Evolutionary conservation across 2,888 invertebrate genomes (phyloP).

Genomic region (Heteromurus nitidus): DNA sequence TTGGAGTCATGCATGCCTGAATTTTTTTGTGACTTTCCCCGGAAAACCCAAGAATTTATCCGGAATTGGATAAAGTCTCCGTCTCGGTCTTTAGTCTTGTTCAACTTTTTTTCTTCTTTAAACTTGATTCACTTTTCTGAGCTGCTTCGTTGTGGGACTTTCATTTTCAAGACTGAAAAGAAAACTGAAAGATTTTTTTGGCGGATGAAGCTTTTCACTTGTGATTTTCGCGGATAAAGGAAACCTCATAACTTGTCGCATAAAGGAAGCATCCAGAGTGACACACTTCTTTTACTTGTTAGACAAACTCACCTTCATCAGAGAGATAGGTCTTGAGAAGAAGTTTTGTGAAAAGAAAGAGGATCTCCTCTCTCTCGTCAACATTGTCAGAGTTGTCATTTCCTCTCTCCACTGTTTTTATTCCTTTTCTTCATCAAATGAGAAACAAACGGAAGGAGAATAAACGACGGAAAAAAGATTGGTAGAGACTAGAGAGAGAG

Average conservation of each 20-base stretch:
- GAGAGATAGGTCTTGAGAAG: neutral
- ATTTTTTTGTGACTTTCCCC: too few species aligned
- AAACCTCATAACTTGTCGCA: neutral
- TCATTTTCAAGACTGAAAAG: too few species aligned
- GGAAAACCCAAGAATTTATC: too few species aligned
- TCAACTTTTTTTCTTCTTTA: too few species aligned
- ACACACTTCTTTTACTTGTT: too few species aligned
- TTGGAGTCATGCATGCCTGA: too few species aligned
- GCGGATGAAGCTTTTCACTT: neutral
- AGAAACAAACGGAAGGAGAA: too few species aligned
- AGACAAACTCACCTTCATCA: neutral
- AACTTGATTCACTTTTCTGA: too few species aligned
- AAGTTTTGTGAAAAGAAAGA: too few species aligned
- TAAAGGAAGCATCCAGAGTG: neutral
- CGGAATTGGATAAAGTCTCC: too few species aligned
- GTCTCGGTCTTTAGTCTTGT: neutral
- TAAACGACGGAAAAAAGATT: slow-evolving; percentile 35
- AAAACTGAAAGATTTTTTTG: too few species aligned
- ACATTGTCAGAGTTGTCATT: neutral
- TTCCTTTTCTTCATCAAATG: slow-evolving; percentile 3
- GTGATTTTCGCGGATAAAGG: slow-evolving; percentile 25
- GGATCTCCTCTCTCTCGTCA: neutral
- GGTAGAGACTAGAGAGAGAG: neutral
- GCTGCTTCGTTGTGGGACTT: too few species aligned
- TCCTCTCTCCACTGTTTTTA: neutral